Percentiles rank a stretch among this genome's conserved stretches.
phyloP scores from a whole-genome alignment of 37 sponge, comb jelly and placozoan genomes.

The Axinella damicornis region DNA sequence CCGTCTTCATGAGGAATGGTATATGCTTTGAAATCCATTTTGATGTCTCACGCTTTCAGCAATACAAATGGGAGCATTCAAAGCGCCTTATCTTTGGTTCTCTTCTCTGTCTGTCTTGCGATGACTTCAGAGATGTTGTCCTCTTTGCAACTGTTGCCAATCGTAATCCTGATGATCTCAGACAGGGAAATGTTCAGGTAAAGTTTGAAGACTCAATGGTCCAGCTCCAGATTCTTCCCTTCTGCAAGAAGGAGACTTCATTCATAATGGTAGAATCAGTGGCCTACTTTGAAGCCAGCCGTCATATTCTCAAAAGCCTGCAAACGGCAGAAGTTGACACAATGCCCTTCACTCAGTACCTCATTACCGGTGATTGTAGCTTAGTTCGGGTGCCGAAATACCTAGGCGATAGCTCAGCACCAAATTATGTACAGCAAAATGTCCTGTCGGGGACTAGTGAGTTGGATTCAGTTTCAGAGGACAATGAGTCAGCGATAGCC shows the following conservation, averaged over 20 bases:
- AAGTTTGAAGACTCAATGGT: slow-evolving; percentile 60
- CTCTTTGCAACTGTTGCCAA: slow-evolving; percentile 82
- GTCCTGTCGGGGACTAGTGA: no score
- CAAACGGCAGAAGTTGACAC: slow-evolving; percentile 76
- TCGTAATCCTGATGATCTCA: slow-evolving; percentile 63
- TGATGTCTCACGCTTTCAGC: slow-evolving; percentile 34
- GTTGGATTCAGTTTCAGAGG: no score
- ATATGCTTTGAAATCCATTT: slow-evolving; percentile 64
- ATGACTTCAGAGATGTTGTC: slow-evolving; percentile 29
- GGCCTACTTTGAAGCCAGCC: slow-evolving; percentile 89
- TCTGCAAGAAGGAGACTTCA: neutral
- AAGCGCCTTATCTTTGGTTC: slow-evolving; percentile 86
- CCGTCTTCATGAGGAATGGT: slow-evolving; percentile 50
- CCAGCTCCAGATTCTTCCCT: neutral
- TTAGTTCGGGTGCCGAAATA: slow-evolving; percentile 44
- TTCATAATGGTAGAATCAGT: slow-evolving; percentile 84
- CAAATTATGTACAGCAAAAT: no score
- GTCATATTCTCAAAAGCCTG: slow-evolving; percentile 72
- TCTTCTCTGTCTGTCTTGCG: slow-evolving; percentile 80
- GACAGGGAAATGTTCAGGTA: slow-evolving; percentile 46
- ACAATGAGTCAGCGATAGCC: no score
- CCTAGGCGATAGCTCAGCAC: no score
- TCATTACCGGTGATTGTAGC: slow-evolving; percentile 50
- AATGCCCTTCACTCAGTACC: slow-evolving; percentile 81
- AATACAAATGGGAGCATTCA: slow-evolving; percentile 72